Conservation (phyloP, 2,888 invertebrate species). For the Pristionchus maxplancki region DNA sequence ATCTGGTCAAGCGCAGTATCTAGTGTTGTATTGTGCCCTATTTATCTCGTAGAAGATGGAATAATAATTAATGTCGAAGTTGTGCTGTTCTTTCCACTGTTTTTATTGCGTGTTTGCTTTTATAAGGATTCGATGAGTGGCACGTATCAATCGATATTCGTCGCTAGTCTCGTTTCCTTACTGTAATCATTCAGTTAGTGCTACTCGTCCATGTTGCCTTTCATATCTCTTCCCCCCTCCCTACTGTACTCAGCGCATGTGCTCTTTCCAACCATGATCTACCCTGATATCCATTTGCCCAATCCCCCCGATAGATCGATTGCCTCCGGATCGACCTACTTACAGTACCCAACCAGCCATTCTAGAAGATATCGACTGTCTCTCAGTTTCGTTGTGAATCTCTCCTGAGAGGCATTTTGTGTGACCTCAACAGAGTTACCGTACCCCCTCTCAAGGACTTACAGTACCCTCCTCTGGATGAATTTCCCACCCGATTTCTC, state of each 20-base stretch:
- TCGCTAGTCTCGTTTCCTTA: background rate
- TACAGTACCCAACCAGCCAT: slow-evolving; percentile 18
- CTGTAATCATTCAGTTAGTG: background rate
- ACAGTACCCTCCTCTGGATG: background rate
- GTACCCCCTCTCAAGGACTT: background rate
- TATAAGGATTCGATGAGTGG: background rate
- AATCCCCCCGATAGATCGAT: background rate
- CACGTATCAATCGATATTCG: slow-evolving; percentile 1
- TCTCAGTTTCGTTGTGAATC: background rate
- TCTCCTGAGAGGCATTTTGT: background rate
- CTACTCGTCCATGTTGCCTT: slow-evolving; percentile 37
- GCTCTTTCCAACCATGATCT: slow-evolving; percentile 36
- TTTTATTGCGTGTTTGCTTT: background rate
- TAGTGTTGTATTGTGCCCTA: slow-evolving; percentile 9
- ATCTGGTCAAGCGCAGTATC: background rate
- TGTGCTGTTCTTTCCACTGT: background rate
- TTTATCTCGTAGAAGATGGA: background rate
- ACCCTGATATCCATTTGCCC: background rate
- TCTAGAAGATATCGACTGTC: slow-evolving; percentile 9
- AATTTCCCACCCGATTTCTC: background rate
- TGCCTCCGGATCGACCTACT: background rate
- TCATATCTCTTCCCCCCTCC: background rate
- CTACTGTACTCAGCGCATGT: slow-evolving; percentile 13
- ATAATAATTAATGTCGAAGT: slow-evolving; percentile 19
- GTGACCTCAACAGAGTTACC: background rate